These are phyloP conservation scores for Anoplophora glabripennis DNA, from an alignment of 1,140 invertebrate species.

Conservation along the genomic window DNA sequence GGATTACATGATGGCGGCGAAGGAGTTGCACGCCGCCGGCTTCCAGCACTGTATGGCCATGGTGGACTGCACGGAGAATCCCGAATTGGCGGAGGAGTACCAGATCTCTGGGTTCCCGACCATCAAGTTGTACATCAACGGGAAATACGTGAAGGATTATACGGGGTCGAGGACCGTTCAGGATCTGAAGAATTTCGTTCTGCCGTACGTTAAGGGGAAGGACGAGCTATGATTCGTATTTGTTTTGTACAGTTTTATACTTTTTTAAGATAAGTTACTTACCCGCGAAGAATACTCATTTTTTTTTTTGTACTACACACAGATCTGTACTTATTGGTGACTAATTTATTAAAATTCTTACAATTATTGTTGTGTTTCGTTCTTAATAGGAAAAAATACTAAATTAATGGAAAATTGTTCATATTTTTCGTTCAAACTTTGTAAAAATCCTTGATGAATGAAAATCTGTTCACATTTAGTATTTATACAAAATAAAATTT, in stretches of 20 bases:
- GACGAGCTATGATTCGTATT: slow-evolving; percentile 40
- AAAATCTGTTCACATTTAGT: too few species aligned
- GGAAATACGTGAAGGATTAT: slow-evolving; percentile 57
- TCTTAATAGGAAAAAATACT: neutral
- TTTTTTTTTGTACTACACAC: neutral
- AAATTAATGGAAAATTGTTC: too few species aligned
- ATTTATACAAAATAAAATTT: too few species aligned
- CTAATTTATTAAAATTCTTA: slow-evolving; percentile 3
- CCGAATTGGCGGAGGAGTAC: slow-evolving; percentile 55
- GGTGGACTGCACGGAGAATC: slow-evolving; percentile 65
- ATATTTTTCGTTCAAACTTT: too few species aligned
- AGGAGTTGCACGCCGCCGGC: slow-evolving; percentile 55
- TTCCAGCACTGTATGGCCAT: slow-evolving; percentile 54
- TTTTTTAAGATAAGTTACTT: slow-evolving; percentile 1
- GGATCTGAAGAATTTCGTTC: slow-evolving; percentile 56
- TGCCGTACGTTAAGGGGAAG: slow-evolving; percentile 33
- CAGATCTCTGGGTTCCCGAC: slow-evolving; percentile 70
- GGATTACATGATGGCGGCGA: slow-evolving; percentile 63
- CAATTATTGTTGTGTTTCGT: neutral
- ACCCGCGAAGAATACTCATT: slow-evolving; percentile 1
- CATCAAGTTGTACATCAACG: slow-evolving; percentile 69
- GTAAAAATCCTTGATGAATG: too few species aligned
- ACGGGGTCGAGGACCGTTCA: slow-evolving; percentile 59
- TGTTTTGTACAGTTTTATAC: neutral
- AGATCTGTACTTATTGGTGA: neutral